Base-by-base conservation (phyloP, 2,113 vertebrate genomes). In the Hydrolagus affinis region DNA sequence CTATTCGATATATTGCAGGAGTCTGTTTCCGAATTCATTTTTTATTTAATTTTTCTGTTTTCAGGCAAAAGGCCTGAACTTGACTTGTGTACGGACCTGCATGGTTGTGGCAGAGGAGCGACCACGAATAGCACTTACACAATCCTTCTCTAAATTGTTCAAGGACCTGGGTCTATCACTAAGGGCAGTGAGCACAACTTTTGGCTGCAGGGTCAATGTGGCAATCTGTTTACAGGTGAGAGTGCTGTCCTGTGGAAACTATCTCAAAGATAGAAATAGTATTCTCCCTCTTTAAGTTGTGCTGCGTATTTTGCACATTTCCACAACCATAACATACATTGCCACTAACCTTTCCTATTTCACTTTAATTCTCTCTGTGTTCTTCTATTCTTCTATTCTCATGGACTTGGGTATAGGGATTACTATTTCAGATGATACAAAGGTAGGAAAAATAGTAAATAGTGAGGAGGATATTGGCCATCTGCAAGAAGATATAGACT, bases 101-200 rank as follows among this genome's bases (percentile, higher is more conserved):
- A 98, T 99, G 97, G 97, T 99, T 89, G 97, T 98, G 0, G 97
- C 97, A 0, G 97, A 99, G 92, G 97, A 99, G 89, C 92, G 97
- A 60, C 97, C 97, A 0, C 92, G 97, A 69, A 96, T 96, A 25
- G 85, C 94, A 0, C 91, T 98, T 76, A 96, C 97, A 0, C 97
- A 98, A 90, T 95, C 97, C 64, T 99, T 99, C 93, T 98, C 97
- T 0, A 99, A 97, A 93, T 92, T 99, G 56, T 99, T 99, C 92
- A 98, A 97, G 86, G 97, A 97, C 90, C 89, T 98, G 90, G 97
- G 97, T 19, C 94, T 99, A 21, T 98, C 97, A 0, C 91, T 95
- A 0, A 95, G 97, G 0, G 96, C 97, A 0, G 97, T 99, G 87
- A 98, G 97, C 96, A 98, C 97, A 87, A 98, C 97, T 0, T 98